Conservation (phyloP, 2,113 vertebrate species). For the Daubentonia madagascariensis region DNA sequence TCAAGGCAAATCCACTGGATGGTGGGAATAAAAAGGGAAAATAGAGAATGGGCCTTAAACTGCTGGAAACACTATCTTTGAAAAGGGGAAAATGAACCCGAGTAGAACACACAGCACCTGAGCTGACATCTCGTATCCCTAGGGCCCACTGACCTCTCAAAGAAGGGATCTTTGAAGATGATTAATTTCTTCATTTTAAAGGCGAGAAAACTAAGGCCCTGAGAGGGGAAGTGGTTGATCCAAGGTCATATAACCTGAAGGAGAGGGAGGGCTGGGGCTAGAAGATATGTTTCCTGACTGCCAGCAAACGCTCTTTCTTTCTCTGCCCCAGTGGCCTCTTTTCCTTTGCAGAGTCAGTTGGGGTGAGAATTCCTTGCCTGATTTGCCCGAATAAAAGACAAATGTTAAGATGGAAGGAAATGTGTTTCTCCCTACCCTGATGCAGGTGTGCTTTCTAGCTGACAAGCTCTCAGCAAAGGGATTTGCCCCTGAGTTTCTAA, state of each 20-base stretch:
- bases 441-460: background rate
- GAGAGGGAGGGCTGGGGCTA: background rate
- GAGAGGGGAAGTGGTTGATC: background rate
- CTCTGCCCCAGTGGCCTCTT: background rate
- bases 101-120: background rate
- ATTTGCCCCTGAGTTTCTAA: constrained; percentile 6
- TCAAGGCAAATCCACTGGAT: background rate
- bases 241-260: background rate
- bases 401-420: background rate
- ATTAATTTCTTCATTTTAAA: background rate
- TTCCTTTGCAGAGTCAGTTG: background rate
- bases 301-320: background rate
- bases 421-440: background rate
- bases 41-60: background rate
- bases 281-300: background rate
- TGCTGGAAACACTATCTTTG: background rate
- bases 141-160: background rate
- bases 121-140: background rate
- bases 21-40: background rate
- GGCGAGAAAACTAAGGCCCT: background rate
- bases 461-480: background rate
- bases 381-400: constrained; percentile 41
- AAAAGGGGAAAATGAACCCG: background rate
- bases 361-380: constrained; percentile 9
- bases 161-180: background rate